Evolutionary conservation across 2,888 invertebrate species (phyloP), one percentile per base, ranked within the genome.

Genomic region (Andrena chrysosceles): DNA sequence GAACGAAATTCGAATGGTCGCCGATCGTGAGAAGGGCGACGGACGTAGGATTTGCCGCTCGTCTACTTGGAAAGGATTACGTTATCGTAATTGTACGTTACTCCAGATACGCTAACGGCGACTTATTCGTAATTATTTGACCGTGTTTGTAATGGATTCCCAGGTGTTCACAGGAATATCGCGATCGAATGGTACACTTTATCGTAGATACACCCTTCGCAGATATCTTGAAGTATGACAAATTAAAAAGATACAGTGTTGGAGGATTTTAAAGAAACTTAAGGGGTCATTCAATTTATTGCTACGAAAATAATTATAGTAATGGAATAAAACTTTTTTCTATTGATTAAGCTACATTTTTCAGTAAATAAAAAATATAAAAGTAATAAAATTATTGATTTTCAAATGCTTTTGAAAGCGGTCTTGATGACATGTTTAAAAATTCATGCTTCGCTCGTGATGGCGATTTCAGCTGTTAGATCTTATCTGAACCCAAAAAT

Each of bases 1-100:
- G 16, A 70, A 20, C 63, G 78, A 74, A 66, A 54, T 82, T 64
- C 68, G 29, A 64, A 69, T 8, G 33, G 48, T 29, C 4, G 4
- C 48, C 54, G 62, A 62, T 73, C 62, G 77, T 75, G 77, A 82
- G 77, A 84, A 77, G 67, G 59, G 74, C 62, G 66, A 62, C 54
- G 69, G 66, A 26, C 68, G 42, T 42, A 42, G 60, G n/a, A 72
- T 78, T 60, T 72, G 29, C 33, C 7, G n/a, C 52, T 42, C 49
- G 52, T 20, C 60, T 33, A 33, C 42, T 52, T 26, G 23, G n/a
- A 54, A 64, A 69, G 64, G 73, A 77, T 69, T 68, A 49, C 66
- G 70, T 64, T 77, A 81, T 70, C 66, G 66, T 83, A 73, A 77
- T 70, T 74, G 42, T 49, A 64, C 64, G 64, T 48, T 81, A 49